Conservation (phyloP, 2,888 invertebrate species). For the Biston betularia region DNA sequence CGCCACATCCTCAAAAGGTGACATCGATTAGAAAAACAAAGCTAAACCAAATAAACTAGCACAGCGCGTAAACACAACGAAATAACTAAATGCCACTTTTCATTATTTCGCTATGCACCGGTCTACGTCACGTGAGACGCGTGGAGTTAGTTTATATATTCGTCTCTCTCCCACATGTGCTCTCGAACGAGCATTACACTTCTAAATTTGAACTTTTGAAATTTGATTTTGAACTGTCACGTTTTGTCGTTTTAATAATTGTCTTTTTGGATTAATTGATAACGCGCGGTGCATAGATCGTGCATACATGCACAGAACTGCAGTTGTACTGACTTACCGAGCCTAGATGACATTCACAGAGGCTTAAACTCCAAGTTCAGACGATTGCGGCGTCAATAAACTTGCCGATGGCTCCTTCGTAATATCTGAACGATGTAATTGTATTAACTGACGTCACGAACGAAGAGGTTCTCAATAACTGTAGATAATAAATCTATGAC, state of each 20-base stretch:
- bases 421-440: slow-evolving; percentile 66
- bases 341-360: slow-evolving; percentile 82
- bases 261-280: slow-evolving; percentile 48
- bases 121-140: slow-evolving; percentile 78
- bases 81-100: slow-evolving; percentile 85
- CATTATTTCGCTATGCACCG: slow-evolving; percentile 85
- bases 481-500: not conserved
- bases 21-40: slow-evolving; percentile 56
- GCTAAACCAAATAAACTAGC: slow-evolving; percentile 80
- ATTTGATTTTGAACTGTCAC: slow-evolving; percentile 66
- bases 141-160: slow-evolving; percentile 54
- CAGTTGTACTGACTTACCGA: slow-evolving; percentile 67
- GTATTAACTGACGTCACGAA: slow-evolving; percentile 45
- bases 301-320: slow-evolving; percentile 75
- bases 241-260: slow-evolving; percentile 55
- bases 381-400: slow-evolving; percentile 77
- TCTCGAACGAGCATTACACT: slow-evolving; percentile 63
- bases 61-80: slow-evolving; percentile 85
- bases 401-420: slow-evolving; percentile 66
- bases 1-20: slow-evolving; percentile 59
- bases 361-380: slow-evolving; percentile 81
- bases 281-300: slow-evolving; percentile 56
- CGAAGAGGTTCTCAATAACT: not conserved
- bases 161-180: slow-evolving; percentile 74
- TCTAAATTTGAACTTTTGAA: slow-evolving; percentile 71